These are phyloP conservation scores for Panzeria rudis DNA, from an alignment of 2,888 invertebrate genomes.

Conservation along the genomic window DNA sequence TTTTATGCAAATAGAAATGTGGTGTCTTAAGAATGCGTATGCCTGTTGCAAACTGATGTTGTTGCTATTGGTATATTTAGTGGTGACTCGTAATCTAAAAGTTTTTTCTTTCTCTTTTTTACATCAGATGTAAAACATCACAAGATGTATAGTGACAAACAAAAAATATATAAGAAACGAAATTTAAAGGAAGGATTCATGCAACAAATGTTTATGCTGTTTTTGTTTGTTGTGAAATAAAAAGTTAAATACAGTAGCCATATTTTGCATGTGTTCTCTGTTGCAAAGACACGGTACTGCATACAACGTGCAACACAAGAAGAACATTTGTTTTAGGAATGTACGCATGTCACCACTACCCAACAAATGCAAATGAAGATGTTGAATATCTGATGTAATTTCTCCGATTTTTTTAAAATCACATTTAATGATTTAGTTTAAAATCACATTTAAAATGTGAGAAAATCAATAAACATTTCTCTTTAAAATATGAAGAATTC, in stretches of 20 bases:
- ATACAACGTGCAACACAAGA: conserved; percentile 28
- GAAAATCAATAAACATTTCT: neutral
- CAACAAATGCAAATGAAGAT: neutral
- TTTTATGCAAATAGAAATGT: conserved; percentile 46
- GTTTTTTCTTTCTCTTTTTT: neutral
- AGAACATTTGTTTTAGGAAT: conserved; percentile 18
- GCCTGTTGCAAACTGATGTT: conserved; percentile 11
- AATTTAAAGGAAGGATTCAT: conserved; percentile 63
- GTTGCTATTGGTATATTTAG: conserved; percentile 31
- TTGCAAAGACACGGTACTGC: conserved; percentile 47
- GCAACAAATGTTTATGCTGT: conserved; percentile 63
- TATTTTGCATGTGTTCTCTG: conserved; percentile 41
- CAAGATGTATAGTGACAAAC: conserved; percentile 32
- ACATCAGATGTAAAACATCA: conserved; percentile 54
- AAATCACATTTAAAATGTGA: too few relatives aligned
- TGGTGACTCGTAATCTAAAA: conserved; percentile 9
- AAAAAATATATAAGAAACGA: conserved; percentile 6
- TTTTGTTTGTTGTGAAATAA: conserved; percentile 19
- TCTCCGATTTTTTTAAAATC: too few relatives aligned
- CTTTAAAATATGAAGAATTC: too few relatives aligned
- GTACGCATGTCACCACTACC: conserved; percentile 12
- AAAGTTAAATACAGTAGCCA: conserved; percentile 57
- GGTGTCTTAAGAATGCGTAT: conserved; percentile 13
- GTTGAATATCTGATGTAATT: too few relatives aligned
- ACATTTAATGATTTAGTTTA: too few relatives aligned